Evolutionary conservation across 2,113 vertebrate species (phyloP).

Genomic region (Lepisosteus oculatus): DNA sequence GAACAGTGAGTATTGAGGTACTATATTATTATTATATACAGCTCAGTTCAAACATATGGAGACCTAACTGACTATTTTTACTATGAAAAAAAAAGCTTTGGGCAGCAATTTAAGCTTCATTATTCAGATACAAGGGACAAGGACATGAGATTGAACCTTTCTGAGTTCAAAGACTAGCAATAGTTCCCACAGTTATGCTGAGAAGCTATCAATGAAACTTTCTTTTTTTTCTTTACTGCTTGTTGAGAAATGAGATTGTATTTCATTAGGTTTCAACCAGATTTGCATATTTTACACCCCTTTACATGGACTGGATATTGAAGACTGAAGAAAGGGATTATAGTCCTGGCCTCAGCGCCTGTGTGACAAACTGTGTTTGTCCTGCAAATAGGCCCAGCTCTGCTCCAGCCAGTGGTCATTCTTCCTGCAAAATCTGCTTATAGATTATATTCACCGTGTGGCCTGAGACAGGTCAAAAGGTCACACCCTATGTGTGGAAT

Average conservation of each 20-base stretch:
- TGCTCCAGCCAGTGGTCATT: slow-evolving; percentile 55
- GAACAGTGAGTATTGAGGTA: too few relatives aligned
- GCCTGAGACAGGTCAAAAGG: slow-evolving; percentile 88
- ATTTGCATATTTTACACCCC: slow-evolving; percentile 60
- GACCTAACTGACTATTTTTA: too few relatives aligned
- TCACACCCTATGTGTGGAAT: slow-evolving; percentile 81
- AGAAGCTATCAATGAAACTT: slow-evolving; percentile 42
- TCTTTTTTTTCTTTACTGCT: slow-evolving; percentile 39
- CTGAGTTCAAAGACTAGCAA: slow-evolving; percentile 62
- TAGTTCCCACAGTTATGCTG: slow-evolving; percentile 52
- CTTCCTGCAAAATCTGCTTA: slow-evolving; percentile 81
- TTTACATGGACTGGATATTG: slow-evolving; percentile 45
- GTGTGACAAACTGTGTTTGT: slow-evolving; percentile 65
- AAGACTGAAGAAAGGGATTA: slow-evolving; percentile 51
- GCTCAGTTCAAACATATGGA: too few relatives aligned
- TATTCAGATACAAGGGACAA: slow-evolving; percentile 36
- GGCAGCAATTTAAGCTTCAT: slow-evolving; percentile 20
- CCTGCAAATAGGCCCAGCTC: slow-evolving; percentile 65
- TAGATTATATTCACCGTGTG: slow-evolving; percentile 86
- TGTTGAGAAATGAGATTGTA: slow-evolving; percentile 55
- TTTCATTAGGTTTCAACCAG: slow-evolving; percentile 56
- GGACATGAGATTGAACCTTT: slow-evolving; percentile 13
- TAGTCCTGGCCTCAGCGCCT: slow-evolving; percentile 53
- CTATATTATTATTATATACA: too few relatives aligned
- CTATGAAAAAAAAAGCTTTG: background rate